Evolutionary conservation across 2,888 invertebrate genomes (phyloP), one percentile per base, ranked within the genome.

Genomic region (Lamproptera curius): DNA sequence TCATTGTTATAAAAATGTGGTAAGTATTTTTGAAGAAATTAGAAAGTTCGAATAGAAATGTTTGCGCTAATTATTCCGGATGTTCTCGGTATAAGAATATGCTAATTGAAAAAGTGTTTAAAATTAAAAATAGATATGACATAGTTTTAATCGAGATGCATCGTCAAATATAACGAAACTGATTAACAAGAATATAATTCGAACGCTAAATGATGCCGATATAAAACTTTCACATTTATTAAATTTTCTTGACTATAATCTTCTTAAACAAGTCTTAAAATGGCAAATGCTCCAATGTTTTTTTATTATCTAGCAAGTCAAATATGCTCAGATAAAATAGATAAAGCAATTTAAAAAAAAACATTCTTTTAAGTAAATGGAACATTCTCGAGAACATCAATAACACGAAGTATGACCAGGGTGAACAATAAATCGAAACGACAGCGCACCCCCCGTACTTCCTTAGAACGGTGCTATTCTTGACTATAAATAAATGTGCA

Each of bases 401-500:
- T n/a, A 70, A 72, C 74, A 73, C 69, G 69, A 77, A 74, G 72
- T 77, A 76, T 77, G 83, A 70, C 85, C 79, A 80, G 78, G 79
- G 80, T 81, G 79, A 82, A 86, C 85, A 84, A 87, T 87, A 86
- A 87, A 86, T 87, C 73, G 79, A 79, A 81, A 82, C 79, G 84
- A 84, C 75, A 73, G 78, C 68, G 67, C 68, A 71, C 77, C 81
- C 80, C 81, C 63, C 65, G 79, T 79, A 81, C 78, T 78, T 85
- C 85, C 85, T 83, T 75, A 72, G 78, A 79, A 79, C 77, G 31
- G 79, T 77, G 83, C 85, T 83, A 84, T 85, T 86, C 79, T 77
- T 70, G 70, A 81, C 85, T 86, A 86, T 84, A 87, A 84, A 85
- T 85, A 86, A 86, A 86, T 85, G 84, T 82, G 84, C 85, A 87